Evolutionary conservation across 37 sponge, comb jelly and placozoan genomes (phyloP).

Genomic region (Amphimedon queenslandica): DNA sequence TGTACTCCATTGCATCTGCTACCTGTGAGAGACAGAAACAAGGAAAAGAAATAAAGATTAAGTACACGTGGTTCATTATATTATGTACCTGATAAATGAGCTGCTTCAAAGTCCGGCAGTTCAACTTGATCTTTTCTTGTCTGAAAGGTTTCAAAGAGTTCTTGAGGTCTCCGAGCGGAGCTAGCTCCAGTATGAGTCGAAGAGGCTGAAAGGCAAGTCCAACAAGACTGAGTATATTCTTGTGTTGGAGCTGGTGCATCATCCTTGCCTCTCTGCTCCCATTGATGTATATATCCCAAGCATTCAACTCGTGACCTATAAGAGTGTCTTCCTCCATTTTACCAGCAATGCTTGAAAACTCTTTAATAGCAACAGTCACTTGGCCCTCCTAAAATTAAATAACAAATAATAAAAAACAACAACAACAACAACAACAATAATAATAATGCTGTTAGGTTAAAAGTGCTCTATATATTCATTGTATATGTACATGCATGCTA

Average conservation of each 20-base stretch:
- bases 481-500: too few species aligned
- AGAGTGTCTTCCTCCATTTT: slow-evolving; percentile 10
- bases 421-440: too few species aligned
- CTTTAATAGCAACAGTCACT: slow-evolving; percentile 53
- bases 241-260: slow-evolving; percentile 68
- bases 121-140: slow-evolving; percentile 12
- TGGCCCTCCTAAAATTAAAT: background rate
- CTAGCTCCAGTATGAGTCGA: slow-evolving; percentile 66
- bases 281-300: slow-evolving; percentile 64
- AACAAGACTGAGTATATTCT: slow-evolving; percentile 52
- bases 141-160: slow-evolving; percentile 29
- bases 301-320: slow-evolving; percentile 9
- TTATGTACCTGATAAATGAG: slow-evolving; percentile 62
- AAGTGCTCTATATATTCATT: too few species aligned
- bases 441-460: too few species aligned
- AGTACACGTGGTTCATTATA: too few species aligned
- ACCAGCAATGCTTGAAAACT: slow-evolving; percentile 6
- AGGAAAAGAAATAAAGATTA: background rate
- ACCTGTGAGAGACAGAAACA: background rate
- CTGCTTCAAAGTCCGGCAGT: slow-evolving; percentile 25
- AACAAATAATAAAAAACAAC: background rate
- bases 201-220: slow-evolving; percentile 68
- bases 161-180: slow-evolving; percentile 71
- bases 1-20: background rate
- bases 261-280: slow-evolving; percentile 66